Evolutionary conservation across 2,113 vertebrate genomes (phyloP).

Genomic region (Bufo bufo): DNA sequence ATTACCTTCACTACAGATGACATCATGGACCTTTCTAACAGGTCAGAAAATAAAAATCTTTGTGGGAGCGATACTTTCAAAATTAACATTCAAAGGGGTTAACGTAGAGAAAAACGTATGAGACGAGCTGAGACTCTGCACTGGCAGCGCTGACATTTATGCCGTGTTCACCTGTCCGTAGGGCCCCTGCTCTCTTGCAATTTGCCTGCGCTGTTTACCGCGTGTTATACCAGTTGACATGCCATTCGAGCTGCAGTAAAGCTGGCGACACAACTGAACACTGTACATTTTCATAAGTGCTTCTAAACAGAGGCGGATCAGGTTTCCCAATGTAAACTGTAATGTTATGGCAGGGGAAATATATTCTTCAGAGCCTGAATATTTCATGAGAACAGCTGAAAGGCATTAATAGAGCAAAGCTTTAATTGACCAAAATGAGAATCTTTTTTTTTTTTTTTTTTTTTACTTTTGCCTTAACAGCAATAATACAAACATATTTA

Average conservation of each 20-base stretch:
- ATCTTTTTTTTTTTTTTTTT: neutral
- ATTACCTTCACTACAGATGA: no score
- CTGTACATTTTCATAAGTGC: conserved; percentile 25
- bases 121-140: neutral
- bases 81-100: no score
- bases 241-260: conserved; percentile 6
- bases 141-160: conserved; percentile 22
- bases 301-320: conserved; percentile 6
- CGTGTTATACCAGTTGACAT: conserved; percentile 1
- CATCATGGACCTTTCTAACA: no score
- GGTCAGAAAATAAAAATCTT: no score
- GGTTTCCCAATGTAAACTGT: conserved; percentile 20
- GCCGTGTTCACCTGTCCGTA: conserved; percentile 20
- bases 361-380: neutral
- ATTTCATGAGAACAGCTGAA: conserved; percentile 20
- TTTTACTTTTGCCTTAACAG: neutral
- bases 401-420: neutral
- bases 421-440: neutral
- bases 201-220: conserved; percentile 3
- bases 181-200: conserved; percentile 2
- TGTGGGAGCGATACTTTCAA: no score
- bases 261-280: conserved; percentile 16
- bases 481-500: neutral
- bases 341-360: neutral
- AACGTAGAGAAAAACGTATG: neutral